A percentile compares a stretch with the other conserved stretches of the same genome.
These are phyloP conservation scores for Syrista parreyssii DNA, from an alignment of 2,888 invertebrate genomes.

Conservation along the genomic window DNA sequence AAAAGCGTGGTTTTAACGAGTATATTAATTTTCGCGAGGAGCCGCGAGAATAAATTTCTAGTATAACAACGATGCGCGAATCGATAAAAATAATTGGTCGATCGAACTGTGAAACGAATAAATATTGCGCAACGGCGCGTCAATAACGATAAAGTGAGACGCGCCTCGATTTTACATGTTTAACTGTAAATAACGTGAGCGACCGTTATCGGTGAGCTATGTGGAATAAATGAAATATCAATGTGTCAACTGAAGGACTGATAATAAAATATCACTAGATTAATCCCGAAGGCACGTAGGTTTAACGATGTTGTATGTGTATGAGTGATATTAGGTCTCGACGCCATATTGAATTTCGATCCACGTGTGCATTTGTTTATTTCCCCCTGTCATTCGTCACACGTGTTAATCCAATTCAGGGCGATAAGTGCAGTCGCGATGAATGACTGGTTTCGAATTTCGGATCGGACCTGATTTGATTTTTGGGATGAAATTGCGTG, in stretches of 20 bases:
- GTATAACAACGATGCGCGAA: background rate
- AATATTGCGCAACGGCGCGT: constrained; percentile 19
- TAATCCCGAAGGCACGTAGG: background rate
- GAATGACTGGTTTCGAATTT: background rate
- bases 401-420: background rate
- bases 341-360: background rate
- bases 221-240: constrained; percentile 55
- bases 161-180: constrained; percentile 49
- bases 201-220: constrained; percentile 34
- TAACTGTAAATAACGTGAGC: constrained; percentile 57
- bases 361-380: background rate
- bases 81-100: too few relatives aligned
- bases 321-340: background rate
- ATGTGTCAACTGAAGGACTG: constrained; percentile 28
- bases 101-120: background rate
- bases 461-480: background rate
- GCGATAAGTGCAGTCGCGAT: background rate
- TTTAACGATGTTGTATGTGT: background rate
- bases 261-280: background rate
- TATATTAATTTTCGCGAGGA: background rate
- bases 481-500: background rate
- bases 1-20: background rate
- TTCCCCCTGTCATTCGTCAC: background rate
- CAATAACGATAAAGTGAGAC: constrained; percentile 33
- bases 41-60: background rate